These are phyloP conservation scores for Onychomys arenicola DNA, from an alignment of 2,797 vertebrate genomes.

Conservation along the genomic window DNA sequence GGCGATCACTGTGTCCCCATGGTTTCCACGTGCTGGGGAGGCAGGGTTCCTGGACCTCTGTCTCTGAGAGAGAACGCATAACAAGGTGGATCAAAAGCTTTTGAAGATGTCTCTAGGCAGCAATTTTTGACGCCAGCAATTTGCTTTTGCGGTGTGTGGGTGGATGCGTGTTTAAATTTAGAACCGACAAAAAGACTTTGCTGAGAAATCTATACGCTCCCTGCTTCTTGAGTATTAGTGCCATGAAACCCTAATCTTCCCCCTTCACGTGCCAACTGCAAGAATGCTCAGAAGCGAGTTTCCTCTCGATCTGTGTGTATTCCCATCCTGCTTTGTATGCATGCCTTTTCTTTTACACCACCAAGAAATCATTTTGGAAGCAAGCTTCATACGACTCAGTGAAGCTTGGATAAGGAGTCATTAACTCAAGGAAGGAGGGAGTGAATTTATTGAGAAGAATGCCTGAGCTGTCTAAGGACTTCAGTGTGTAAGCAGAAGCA, in stretches of 20 bases:
- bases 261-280: neutral
- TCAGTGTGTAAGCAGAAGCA: neutral
- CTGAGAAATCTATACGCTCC: slow-evolving; percentile 13
- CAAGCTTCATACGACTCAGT: neutral
- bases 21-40: neutral
- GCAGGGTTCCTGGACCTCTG: neutral
- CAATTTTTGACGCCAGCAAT: neutral
- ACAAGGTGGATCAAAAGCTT: neutral
- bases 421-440: neutral
- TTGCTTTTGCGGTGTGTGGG: slow-evolving; percentile 4
- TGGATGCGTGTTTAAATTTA: slow-evolving; percentile 61
- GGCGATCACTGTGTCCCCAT: neutral
- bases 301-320: neutral
- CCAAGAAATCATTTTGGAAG: neutral
- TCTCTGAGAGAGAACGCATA: neutral
- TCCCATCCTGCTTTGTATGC: neutral
- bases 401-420: neutral
- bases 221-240: neutral
- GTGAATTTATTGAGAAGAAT: neutral
- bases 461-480: neutral
- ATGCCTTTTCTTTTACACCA: neutral
- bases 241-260: neutral
- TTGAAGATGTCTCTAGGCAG: neutral
- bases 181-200: slow-evolving; percentile 32
- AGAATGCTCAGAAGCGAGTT: slow-evolving; percentile 3